Base-by-base conservation (phyloP, 2,113 vertebrate species). In the Ifrita kowaldi region DNA sequence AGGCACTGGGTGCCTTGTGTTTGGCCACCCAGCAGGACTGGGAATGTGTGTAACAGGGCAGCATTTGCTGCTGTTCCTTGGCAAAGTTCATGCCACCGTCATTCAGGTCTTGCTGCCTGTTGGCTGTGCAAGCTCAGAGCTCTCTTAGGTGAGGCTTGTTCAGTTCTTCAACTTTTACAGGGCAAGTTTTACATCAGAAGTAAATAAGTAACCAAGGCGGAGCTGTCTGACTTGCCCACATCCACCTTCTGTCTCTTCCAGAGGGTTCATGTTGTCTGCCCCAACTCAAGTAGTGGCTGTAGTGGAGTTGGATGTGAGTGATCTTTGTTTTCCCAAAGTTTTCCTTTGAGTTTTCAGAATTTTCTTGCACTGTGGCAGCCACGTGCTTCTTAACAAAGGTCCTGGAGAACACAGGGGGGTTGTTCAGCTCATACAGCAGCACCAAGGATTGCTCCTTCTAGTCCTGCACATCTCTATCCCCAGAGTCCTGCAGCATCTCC, bases 1-100 rank as follows among this genome's bases (percentile, higher is more conserved):
- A 95, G 73, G 78, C 37, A 6, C 80, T 56, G 69, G 35, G 30
- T 81, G 57, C 73, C 65, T 86, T 73, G 76, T 73, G 47, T 81
- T 90, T 64, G 93, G 53, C 86, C 80, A 82, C 94, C 69, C 92
- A 94, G 27, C 44, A 84, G 23, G 95, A 39, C 32, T 49, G 6
- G 55, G 32, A 62, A 27, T 39, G 37, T 49, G 30, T 88, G 79
- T 56, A 14, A 73, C 35, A 67, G 60, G 75, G 68, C 52, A 67
- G 68, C 71, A 42, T 86, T 84, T 8, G 6, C 79, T 92, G 52
- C 82, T 78, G 13, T 47, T 90, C 37, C 55, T 84, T 92, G 86
- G 77, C 20, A 8, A 18, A 64, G 69, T 49, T 92, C 4, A 4
- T 37, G 56, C 41, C 39, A 64, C 50, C 21, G 17, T 80, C 21